A percentile compares a stretch with the other conserved stretches of the same genome.
These are phyloP conservation scores for Siphlonurus alternatus DNA, from an alignment of 2,888 invertebrate genomes.

Conservation along the genomic window DNA sequence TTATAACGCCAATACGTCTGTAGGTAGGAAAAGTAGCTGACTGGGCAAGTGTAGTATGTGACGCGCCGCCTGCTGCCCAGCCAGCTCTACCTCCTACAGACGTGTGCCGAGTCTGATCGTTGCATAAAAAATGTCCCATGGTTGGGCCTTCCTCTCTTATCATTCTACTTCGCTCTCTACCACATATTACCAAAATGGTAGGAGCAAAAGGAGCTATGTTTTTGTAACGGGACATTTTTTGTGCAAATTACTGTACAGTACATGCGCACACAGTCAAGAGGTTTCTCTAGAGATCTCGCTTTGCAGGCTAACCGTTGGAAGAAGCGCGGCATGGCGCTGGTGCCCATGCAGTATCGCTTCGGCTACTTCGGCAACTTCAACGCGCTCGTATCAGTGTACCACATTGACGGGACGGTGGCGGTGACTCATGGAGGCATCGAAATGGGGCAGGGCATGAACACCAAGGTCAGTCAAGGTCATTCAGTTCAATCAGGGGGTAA, in stretches of 20 bases:
- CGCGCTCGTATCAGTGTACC: conserved; percentile 47
- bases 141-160: background rate
- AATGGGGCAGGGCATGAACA: conserved; percentile 70
- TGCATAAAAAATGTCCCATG: too few species aligned
- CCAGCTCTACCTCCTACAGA: too few species aligned
- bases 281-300: conserved; percentile 17
- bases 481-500: too few species aligned
- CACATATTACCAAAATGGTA: conserved; percentile 8
- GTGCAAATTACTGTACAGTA: too few species aligned
- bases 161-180: background rate
- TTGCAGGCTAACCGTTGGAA: conserved; percentile 27
- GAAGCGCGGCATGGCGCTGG: conserved; percentile 35
- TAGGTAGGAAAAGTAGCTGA: too few species aligned
- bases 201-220: too few species aligned
- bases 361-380: conserved; percentile 33
- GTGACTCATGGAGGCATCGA: conserved; percentile 56
- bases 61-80: too few species aligned
- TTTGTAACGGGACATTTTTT: too few species aligned
- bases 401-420: conserved; percentile 51
- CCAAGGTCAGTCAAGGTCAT: too few species aligned
- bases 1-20: too few species aligned
- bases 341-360: conserved; percentile 50
- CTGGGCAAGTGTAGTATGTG: too few species aligned
- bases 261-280: conserved; percentile 26
- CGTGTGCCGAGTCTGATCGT: too few species aligned